Base-by-base conservation (phyloP, 2,888 invertebrate genomes). In the Eristalis arbustorum region DNA sequence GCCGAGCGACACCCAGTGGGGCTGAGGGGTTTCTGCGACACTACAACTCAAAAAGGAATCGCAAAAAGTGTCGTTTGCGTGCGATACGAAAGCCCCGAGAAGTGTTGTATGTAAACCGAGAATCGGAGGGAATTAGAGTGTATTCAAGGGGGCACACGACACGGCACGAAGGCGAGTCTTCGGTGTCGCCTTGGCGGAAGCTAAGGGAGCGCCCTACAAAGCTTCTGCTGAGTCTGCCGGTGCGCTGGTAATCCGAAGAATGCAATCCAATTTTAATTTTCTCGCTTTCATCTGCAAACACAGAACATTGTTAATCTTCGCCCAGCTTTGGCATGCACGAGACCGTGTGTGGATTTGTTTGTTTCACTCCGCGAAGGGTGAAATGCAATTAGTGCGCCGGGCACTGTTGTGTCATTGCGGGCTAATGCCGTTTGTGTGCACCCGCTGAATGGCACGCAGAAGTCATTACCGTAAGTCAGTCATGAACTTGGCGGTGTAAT, bases 311-410 rank as follows among this genome's bases (percentile, higher is more conserved):
- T 62, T 61, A 61, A 42, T 31, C 40, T 31, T 59, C 59, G n/a
- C 28, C 34, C 62, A 1, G 31, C 31, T 67, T 62, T 18, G n/a
- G 22, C 37, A 42, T 69, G 68, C 69, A 69, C 62, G 62, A 34
- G 69, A 77, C 76, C 14, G 62, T 37, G 23, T 25, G 62, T 31
- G 10, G 8, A 8, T 31, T 31, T 31, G 31, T 31, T 4, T 31
- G 31, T 23, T 68, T 56, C 34, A 31, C 49, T 37, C 28, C 61
- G 68, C 67, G 42, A 34, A 31, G 57, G 68, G 63, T 40, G 71
- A 68, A 85, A 74, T 78, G 73, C 85, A 85, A 85, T 85, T 85
- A 81, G 69, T n/a, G 22, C n/a, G n/a, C n/a, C n/a, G n/a, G n/a
- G n/a, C 63, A n/a, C 68, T 64, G 57, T 64, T 66, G 49, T 49